Evolutionary conservation across 2,797 vertebrate genomes (phyloP).

Genomic region (Oreochromis mossambicus): DNA sequence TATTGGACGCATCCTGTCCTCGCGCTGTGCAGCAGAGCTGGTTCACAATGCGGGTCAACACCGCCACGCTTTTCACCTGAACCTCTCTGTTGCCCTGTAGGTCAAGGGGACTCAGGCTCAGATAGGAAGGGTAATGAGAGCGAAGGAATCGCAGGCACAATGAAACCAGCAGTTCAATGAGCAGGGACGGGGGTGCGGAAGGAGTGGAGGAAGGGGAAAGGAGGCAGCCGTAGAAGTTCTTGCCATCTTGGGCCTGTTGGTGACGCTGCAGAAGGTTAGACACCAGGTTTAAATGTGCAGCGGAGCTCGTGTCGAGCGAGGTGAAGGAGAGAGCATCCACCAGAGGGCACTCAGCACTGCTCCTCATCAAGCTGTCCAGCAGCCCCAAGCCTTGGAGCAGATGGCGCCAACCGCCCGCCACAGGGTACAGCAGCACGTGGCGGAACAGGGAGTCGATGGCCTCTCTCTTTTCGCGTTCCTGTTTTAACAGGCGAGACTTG

Average conservation of each 20-base stretch:
- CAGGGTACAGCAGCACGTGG: conserved; percentile 87
- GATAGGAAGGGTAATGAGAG: conserved; percentile 89
- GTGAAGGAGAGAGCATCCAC: conserved; percentile 86
- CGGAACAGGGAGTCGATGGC: conserved; percentile 86
- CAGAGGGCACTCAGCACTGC: conserved; percentile 85
- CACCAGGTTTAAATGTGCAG: conserved; percentile 90
- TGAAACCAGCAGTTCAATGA: conserved; percentile 89
- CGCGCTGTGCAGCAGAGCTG: conserved; percentile 77
- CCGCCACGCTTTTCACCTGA: conserved; percentile 93
- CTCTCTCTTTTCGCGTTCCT: conserved; percentile 84
- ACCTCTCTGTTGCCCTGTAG: conserved; percentile 91
- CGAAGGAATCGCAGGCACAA: conserved; percentile 90
- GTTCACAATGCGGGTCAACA: conserved; percentile 84
- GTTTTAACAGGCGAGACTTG: conserved; percentile 78
- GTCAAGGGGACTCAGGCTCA: conserved; percentile 81
- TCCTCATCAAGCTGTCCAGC: conserved; percentile 88
- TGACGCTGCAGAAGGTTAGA: conserved; percentile 93
- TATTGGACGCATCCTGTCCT: conserved; percentile 15
- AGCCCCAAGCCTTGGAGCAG: conserved; percentile 89
- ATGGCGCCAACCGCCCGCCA: conserved; percentile 83
- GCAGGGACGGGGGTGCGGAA: conserved; percentile 74
- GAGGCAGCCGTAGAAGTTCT: conserved; percentile 87
- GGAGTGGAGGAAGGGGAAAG: conserved; percentile 66
- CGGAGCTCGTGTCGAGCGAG: conserved; percentile 90
- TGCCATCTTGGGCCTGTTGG: conserved; percentile 87